Evolutionary conservation across 1,140 invertebrate species (phyloP), one percentile per base, ranked within the genome.

Genomic region (Trichonephila clavata): DNA sequence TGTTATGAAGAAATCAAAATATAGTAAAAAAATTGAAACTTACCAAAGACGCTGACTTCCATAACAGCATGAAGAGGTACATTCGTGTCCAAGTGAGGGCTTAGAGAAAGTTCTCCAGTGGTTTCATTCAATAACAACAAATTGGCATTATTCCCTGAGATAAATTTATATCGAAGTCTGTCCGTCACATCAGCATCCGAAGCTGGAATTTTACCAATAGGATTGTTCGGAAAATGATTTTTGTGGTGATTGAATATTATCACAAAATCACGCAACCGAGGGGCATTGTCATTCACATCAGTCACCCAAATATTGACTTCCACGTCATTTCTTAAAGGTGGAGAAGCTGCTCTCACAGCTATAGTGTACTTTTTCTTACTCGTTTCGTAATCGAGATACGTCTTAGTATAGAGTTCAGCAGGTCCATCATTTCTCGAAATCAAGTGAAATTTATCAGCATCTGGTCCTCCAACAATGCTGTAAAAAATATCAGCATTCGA

Each of bases 211-310:
- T 97, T 96, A 4, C 98, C 98, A 95, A 99, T 98, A 0, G 98
- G 96, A 10, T 97, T 97, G 8, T 97, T 97, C 0, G 98, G 98
- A 95, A 99, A 99, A 95, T 98, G 98, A 95, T 98, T 98, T 94
- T 97, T 97, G 96, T 98, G 99, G 95, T 99, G 99, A 95, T 99
- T 99, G 95, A 99, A 99, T 43, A 99, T 98, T 2, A 99, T 97
- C 92, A 98, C 97, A 95, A 99, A 99, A 95, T 99, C 98, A 95
- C 98, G 97, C 81, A 99, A 96, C 86, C 97, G 96, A 0, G 98
- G 98, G 0, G 98, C 97, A 95, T 99, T 99, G 95, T 99, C 99
- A 95, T 99, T 99, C 0, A 98, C 97, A 95, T 99, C 98, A 0
- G 97, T 98, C 0, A 99, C 98, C 18, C 98, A 95, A 18, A 99